Evolutionary conservation across 2,797 vertebrate species (phyloP).

Genomic region (Microcaecilia unicolor): DNA sequence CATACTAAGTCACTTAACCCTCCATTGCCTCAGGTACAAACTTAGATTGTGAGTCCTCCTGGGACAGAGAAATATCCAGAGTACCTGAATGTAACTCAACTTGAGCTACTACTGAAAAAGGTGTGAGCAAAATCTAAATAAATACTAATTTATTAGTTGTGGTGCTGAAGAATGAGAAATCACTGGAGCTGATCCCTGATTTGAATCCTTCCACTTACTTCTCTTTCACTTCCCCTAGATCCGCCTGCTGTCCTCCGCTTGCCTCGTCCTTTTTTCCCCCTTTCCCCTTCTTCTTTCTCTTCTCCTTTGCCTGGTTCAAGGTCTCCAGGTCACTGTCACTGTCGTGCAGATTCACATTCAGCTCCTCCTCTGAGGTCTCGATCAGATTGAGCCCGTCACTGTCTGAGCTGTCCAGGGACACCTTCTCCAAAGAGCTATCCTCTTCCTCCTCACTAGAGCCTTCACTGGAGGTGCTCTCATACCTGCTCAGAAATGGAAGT

Average conservation of each 20-base stretch:
- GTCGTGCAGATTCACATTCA: conserved; percentile 48
- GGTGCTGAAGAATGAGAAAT: too few relatives aligned
- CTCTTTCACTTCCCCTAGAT: conserved; percentile 50
- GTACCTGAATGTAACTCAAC: too few relatives aligned
- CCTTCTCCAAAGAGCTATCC: conserved; percentile 55
- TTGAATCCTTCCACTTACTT: conserved; percentile 63
- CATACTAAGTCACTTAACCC: too few relatives aligned
- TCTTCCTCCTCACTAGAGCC: conserved; percentile 59
- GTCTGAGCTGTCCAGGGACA: conserved; percentile 59
- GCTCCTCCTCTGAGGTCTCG: conserved; percentile 74
- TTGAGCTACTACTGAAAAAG: too few relatives aligned
- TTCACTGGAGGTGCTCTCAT: conserved; percentile 88
- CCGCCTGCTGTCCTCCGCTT: not conserved
- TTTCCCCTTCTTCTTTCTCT: conserved; percentile 7
- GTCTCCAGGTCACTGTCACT: conserved; percentile 47
- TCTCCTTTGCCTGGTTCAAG: not conserved
- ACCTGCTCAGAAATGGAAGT: too few relatives aligned
- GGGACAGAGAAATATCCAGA: too few relatives aligned
- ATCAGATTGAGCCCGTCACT: conserved; percentile 56
- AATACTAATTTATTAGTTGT: too few relatives aligned
- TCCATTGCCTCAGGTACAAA: too few relatives aligned
- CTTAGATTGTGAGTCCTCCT: too few relatives aligned
- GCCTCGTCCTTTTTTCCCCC: not conserved
- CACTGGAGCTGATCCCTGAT: not conserved
- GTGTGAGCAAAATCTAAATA: too few relatives aligned